Conservation (phyloP, 2,888 invertebrate genomes). For the Chirona hameri region DNA sequence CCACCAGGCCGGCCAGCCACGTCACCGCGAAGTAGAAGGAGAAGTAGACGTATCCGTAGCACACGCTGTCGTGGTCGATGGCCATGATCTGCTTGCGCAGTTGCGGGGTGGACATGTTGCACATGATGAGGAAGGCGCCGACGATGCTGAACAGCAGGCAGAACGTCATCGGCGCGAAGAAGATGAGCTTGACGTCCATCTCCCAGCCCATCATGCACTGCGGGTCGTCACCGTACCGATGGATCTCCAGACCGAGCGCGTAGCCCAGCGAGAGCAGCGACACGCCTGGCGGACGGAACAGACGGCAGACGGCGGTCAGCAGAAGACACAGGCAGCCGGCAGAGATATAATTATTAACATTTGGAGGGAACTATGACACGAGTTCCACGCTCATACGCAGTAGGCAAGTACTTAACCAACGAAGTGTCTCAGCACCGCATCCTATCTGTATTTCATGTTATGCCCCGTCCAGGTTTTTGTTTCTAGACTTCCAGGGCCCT, state of each 20-base stretch:
- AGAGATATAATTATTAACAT: too few relatives aligned
- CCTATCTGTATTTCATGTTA: too few relatives aligned
- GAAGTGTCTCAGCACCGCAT: too few relatives aligned
- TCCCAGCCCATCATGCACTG: slow-evolving; percentile 39
- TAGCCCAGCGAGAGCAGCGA: background rate
- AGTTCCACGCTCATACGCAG: too few relatives aligned
- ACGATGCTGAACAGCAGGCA: slow-evolving; percentile 34
- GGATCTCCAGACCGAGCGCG: slow-evolving; percentile 3
- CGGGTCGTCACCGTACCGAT: slow-evolving; percentile 39
- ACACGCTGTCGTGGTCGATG: slow-evolving; percentile 39
- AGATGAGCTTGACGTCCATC: slow-evolving; percentile 34
- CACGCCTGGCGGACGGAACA: slow-evolving; percentile 33
- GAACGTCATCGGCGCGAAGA: slow-evolving; percentile 35
- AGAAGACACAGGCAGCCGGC: background rate
- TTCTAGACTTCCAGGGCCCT: too few relatives aligned
- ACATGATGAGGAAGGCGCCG: slow-evolving; percentile 36
- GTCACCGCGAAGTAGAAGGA: slow-evolving; percentile 38
- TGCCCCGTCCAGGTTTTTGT: too few relatives aligned
- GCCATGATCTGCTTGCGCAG: slow-evolving; percentile 38
- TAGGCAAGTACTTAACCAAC: too few relatives aligned
- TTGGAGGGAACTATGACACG: too few relatives aligned
- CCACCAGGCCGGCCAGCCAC: slow-evolving; percentile 38
- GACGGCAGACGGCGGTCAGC: background rate
- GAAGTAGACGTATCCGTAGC: slow-evolving; percentile 36
- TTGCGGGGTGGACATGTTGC: slow-evolving; percentile 34